phyloP scores from a whole-genome alignment of 2,888 invertebrate genomes.

The Ischnura elegans region DNA sequence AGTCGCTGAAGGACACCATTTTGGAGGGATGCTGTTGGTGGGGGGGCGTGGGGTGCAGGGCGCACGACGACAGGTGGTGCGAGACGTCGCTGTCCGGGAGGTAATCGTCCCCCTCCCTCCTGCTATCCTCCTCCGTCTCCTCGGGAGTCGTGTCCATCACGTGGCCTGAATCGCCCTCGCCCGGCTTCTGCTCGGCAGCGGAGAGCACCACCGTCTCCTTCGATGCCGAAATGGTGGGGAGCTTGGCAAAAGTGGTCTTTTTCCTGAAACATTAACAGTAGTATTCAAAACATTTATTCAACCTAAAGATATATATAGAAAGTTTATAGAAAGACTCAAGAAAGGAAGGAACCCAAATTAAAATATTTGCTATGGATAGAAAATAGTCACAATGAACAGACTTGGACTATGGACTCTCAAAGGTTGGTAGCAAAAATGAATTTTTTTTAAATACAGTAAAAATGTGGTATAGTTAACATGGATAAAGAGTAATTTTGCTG shows the following conservation, averaged over 20 bases:
- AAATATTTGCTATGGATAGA: too few relatives aligned
- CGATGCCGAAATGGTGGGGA: conserved; percentile 73
- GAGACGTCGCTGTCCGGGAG: conserved; percentile 69
- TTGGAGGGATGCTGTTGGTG: conserved; percentile 76
- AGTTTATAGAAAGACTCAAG: too few relatives aligned
- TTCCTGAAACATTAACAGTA: conserved; percentile 76
- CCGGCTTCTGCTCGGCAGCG: conserved; percentile 70
- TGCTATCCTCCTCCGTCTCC: conserved; percentile 75
- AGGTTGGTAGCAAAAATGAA: too few relatives aligned
- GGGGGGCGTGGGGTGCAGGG: conserved; percentile 74
- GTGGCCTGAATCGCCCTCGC: conserved; percentile 73
- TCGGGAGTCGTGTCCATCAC: conserved; percentile 72
- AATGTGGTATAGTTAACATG: too few relatives aligned
- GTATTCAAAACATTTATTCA: too few relatives aligned
- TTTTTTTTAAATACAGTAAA: too few relatives aligned
- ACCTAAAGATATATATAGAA: too few relatives aligned
- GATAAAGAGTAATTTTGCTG: too few relatives aligned
- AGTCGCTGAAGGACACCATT: conserved; percentile 71
- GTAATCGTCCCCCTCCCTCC: conserved; percentile 72
- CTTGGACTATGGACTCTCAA: too few relatives aligned
- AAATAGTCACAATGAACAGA: too few relatives aligned
- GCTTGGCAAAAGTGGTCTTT: conserved; percentile 75
- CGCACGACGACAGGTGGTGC: neutral
- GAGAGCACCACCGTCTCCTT: conserved; percentile 69
- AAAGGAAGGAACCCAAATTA: too few relatives aligned